These are phyloP conservation scores for Zaprionus camerounensis DNA, from an alignment of 1,140 invertebrate species.

Conservation along the genomic window DNA sequence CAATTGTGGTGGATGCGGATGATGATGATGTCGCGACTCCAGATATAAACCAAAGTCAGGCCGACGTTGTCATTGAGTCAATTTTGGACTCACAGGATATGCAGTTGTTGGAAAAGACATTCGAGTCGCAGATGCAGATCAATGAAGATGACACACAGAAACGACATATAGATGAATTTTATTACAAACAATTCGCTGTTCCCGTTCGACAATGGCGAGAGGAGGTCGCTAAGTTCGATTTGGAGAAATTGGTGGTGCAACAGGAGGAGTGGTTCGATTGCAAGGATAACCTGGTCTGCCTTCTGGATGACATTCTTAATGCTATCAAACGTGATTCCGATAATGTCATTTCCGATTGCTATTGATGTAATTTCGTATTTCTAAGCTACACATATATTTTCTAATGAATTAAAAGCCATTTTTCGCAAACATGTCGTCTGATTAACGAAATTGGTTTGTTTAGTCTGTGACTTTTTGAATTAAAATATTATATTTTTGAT, in stretches of 20 bases:
- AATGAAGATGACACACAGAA: conserved; percentile 51
- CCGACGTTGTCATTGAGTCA: conserved; percentile 85
- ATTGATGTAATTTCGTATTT: conserved; percentile 80
- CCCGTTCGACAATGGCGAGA: conserved; percentile 86
- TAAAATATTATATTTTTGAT: background rate
- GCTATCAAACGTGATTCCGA: conserved; percentile 85
- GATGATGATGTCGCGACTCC: conserved; percentile 3
- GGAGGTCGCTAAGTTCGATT: conserved; percentile 85
- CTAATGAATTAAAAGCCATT: conserved; percentile 15
- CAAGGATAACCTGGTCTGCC: conserved; percentile 86
- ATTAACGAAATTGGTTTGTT: background rate
- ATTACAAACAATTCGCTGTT: conserved; percentile 82
- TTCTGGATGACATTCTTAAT: conserved; percentile 88
- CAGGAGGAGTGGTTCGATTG: conserved; percentile 86
- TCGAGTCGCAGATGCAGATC: conserved; percentile 82
- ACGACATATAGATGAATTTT: conserved; percentile 77
- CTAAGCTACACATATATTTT: background rate
- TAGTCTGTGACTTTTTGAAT: background rate
- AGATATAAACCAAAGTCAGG: conserved; percentile 41
- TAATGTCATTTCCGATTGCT: conserved; percentile 88
- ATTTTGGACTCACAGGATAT: conserved; percentile 86
- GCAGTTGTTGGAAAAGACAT: conserved; percentile 86
- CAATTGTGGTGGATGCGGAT: conserved; percentile 9
- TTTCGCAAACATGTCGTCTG: background rate
- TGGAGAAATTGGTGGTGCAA: conserved; percentile 85